Conservation (phyloP, 2,113 vertebrate species). For the Fulmarus glacialis region DNA sequence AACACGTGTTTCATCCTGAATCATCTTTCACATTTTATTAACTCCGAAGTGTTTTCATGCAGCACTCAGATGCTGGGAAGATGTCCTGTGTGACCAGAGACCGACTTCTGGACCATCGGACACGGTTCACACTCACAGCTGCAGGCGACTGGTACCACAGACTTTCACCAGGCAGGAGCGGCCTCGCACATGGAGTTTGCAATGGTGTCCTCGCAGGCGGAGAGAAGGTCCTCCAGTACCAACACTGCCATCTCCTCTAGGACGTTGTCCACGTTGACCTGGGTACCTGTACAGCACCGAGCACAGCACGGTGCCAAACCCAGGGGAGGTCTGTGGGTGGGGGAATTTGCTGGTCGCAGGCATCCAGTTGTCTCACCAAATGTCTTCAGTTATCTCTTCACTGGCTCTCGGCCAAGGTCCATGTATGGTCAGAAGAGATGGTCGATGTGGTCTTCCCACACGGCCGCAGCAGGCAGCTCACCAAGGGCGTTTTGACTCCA, state of each 20-base stretch:
- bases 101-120: fast-evolving
- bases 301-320: not conserved
- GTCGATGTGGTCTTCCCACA: not conserved
- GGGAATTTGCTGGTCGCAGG: not conserved
- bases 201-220: not conserved
- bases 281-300: not conserved
- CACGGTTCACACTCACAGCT: fast-evolving
- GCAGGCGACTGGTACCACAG: not conserved
- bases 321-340: not conserved
- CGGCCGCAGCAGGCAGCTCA: not conserved
- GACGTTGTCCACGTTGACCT: fast-evolving
- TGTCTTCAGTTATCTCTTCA: not conserved
- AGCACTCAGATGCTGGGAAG: not conserved
- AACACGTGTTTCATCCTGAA: not conserved
- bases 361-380: not conserved
- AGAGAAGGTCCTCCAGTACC: not conserved
- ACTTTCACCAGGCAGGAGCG: not conserved
- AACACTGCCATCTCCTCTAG: not conserved
- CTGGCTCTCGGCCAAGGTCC: not conserved
- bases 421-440: not conserved
- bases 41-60: not conserved
- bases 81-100: not conserved
- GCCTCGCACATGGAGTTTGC: not conserved
- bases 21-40: not conserved
- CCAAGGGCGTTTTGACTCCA: not conserved